phyloP scores from a whole-genome alignment of 2,113 vertebrate species.

The Gymnogyps californianus region DNA sequence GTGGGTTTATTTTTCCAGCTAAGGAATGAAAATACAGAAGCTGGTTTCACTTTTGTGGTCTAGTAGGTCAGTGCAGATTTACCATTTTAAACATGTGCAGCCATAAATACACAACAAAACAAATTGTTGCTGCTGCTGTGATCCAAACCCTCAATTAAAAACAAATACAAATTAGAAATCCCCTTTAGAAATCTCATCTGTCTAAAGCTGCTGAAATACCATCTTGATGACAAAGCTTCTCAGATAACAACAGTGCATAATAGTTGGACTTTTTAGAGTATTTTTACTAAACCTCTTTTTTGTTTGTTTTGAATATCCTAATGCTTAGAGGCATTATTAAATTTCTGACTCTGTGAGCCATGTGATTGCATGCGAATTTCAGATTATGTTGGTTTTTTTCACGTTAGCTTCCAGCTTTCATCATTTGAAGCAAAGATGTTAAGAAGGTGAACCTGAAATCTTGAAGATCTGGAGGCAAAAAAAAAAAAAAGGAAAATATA shows the following conservation, averaged over 20 bases:
- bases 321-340: not conserved
- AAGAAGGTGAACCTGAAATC: not conserved
- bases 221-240: conserved; percentile 28
- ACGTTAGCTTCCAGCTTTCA: not conserved
- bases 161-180: conserved; percentile 47
- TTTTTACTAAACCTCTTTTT: not conserved
- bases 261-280: not conserved
- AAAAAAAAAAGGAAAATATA: not conserved
- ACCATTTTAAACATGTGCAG: conserved; percentile 50
- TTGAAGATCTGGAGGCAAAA: not conserved
- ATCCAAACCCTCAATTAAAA: conserved; percentile 64
- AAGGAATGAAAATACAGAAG: conserved; percentile 50
- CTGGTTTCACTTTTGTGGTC: conserved; percentile 50
- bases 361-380: not conserved
- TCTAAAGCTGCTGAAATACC: conserved; percentile 28
- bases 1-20: conserved; percentile 39
- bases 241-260: not conserved
- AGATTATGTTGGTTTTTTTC: not conserved
- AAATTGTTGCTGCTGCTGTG: conserved; percentile 37
- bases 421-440: not conserved
- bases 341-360: not conserved
- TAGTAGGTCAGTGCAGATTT: conserved; percentile 53
- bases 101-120: conserved; percentile 50
- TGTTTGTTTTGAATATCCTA: conserved; percentile 2
- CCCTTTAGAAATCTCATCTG: conserved; percentile 17